phyloP scores from a whole-genome alignment of 1,140 invertebrate species.

The Rhyzopertha dominica region DNA sequence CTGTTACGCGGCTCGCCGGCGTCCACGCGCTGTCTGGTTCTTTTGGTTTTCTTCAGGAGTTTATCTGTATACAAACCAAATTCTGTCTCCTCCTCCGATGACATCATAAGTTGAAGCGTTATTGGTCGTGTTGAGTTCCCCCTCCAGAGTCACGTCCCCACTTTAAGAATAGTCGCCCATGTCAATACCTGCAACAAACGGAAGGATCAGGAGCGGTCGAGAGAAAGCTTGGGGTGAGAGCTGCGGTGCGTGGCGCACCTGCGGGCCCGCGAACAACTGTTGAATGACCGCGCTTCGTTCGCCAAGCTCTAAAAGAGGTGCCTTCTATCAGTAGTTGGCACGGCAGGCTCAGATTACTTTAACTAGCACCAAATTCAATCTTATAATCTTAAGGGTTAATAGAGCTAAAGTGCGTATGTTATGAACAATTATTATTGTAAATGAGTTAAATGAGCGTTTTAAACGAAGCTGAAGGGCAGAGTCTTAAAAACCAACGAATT shows the following conservation, averaged over 20 bases:
- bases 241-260: slow-evolving; percentile 21
- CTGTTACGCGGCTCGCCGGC: slow-evolving; percentile 89
- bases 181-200: slow-evolving; percentile 45
- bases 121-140: slow-evolving; percentile 55
- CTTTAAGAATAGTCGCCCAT: slow-evolving; percentile 48
- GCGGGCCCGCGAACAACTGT: slow-evolving; percentile 19
- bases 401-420: no score
- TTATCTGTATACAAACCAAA: slow-evolving; percentile 86
- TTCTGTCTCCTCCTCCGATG: slow-evolving; percentile 85
- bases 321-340: no score
- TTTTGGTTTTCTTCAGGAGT: slow-evolving; percentile 83
- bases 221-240: no score
- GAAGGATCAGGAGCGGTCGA: slow-evolving; percentile 15
- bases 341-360: no score
- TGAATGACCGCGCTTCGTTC: no score
- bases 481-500: no score
- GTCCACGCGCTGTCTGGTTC: slow-evolving; percentile 90
- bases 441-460: no score
- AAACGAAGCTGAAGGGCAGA: no score
- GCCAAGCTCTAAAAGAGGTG: no score
- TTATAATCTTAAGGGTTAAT: no score
- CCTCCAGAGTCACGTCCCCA: slow-evolving; percentile 44
- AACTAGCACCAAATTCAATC: no score
- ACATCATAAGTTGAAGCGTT: slow-evolving; percentile 79
- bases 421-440: no score